Evolutionary conservation across 92 coral and sea anemone species (phyloP), one percentile per base, ranked within the genome.

Genomic region (Paragorgia papillata): DNA sequence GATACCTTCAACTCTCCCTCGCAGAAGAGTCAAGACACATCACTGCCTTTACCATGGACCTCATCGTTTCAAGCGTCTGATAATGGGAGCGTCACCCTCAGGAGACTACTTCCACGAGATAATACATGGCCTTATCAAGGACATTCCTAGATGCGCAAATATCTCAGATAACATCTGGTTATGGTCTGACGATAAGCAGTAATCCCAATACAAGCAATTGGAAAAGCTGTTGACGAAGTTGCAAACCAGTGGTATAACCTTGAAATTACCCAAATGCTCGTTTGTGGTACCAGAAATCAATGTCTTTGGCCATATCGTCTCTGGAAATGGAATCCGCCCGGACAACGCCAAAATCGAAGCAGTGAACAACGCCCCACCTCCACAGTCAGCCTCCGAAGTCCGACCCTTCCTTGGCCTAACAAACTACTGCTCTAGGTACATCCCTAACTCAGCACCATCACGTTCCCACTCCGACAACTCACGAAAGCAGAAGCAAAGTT

Each of bases 101-200:
- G 85, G 84, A 68, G 84, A 86, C 18, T 79, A 82, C 62, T 86
- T 86, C 48, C 87, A 86, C 31, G 84, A 86, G 62, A 56, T 40
- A 1, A 81, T 85, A 34, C 81, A 80, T 44, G 15, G 65, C 13
- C 22, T 82, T 24, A 82, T 82, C 60, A 74, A 32, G 32, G 77
- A 79, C 0, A 40, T 53, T 15, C 88, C 85, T 10, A 50, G 66
- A 0, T 62, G 73, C 29, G 79, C 56, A 0, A 73, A 85, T 21
- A 84, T 70, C 39, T 84, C 84, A 5, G 84, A 84, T 49, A 83
- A 76, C 83, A 84, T 84, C 70, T 81, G 86, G 83, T n/a, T 76
- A 41, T 82, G 83, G 82, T 80, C 86, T 39, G 31, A 61, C 21
- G 73, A 81, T 66, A 81, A 40, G 29, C 62, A n/a, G n/a, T n/a